Evolutionary conservation across 1,140 invertebrate genomes (phyloP), one percentile per base, ranked within the genome.

Genomic region (Hesperophylax magnus): DNA sequence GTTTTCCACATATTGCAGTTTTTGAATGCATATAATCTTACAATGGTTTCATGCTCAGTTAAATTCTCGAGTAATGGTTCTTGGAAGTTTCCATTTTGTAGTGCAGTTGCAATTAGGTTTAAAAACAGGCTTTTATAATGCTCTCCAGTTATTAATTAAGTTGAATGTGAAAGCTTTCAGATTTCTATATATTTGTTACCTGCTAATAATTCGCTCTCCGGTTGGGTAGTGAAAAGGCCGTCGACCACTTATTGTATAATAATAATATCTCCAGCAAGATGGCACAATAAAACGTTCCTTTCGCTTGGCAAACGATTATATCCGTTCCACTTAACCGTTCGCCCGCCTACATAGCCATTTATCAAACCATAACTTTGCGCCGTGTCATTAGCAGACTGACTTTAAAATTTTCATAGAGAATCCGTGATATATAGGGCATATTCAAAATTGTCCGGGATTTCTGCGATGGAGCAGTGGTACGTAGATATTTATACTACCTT

Each of bases 331-430:
- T 83, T 83, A 79, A 83, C 79, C 82, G 58, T 18, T 69, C 78
- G 69, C 53, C 77, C 78, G 53, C 78, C 79, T 81, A 58, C 67
- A 71, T 60, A 63, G 71, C 82, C 82, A 83, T 83, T 83, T 83
- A 81, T 83, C 82, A 83, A 81, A 79, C 71, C 82, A 83, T 83
- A 83, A 83, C 82, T 83, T 83, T 81, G 63, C 82, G 79, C 79
- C 82, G 82, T 83, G 82, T 83, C 82, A 83, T 83, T 83, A 83
- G 82, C 82, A 83, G 82, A 81, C 82, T 75, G 82, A 83, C 82
- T 83, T 83, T 83, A 83, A 83, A 83, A 83, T 83, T 83, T 83
- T 83, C 82, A 83, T 83, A 83, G 82, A 83, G 82, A 83, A 76
- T 81, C 82, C 76, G 79, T 83, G 82, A 83, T 83, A 83, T 83